Base-by-base conservation (phyloP, 2,797 vertebrate genomes). In the Enteromius treurensis region DNA sequence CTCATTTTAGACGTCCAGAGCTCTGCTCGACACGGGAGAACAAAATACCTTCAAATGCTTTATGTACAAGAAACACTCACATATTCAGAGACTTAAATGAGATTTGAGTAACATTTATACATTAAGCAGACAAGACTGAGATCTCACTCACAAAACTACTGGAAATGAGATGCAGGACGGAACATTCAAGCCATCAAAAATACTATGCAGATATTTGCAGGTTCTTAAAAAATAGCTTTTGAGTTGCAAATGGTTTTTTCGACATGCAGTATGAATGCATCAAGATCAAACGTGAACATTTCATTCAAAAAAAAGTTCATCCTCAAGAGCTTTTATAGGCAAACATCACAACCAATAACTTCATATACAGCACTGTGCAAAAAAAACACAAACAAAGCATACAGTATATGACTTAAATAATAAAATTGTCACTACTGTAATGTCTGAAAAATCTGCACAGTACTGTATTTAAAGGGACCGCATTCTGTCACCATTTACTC, bases 121-220 rank as follows among this genome's bases (percentile, higher is more conserved):
- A 92, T 93, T 92, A 91, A 96, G 92, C 93, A 89, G 94, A 94
- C 91, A 90, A 94, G 92, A 92, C 93, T 87, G 92, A 90, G 92
- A 91, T 93, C 92, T 92, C 93, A 93, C 91, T 93, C 94, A 96
- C 92, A 88, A 94, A 90, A 95, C 92, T 92, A 93, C 91, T 90
- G 91, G 89, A 93, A 90, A 92, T 88, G 93, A 92, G 92, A 92
- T 90, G 93, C 92, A 93, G 91, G 92, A 92, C 92, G 91, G 89
- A 94, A 96, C 94, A 94, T 95, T 95, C 94, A 94, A 93, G 92
- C 91, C 92, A 95, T 95, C 94, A 95, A 92, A 91, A 90, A 88
- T 78, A 90, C 89, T 87, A 90, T 87, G 88, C 89, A 90, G 89
- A 89, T 88, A 91, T 91, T 90, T 86, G 92, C 84, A 86, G 88